A percentile compares a stretch with the other conserved stretches of the same genome.
Conservation (phyloP, 2,888 invertebrate species). For the Ischnura elegans region DNA sequence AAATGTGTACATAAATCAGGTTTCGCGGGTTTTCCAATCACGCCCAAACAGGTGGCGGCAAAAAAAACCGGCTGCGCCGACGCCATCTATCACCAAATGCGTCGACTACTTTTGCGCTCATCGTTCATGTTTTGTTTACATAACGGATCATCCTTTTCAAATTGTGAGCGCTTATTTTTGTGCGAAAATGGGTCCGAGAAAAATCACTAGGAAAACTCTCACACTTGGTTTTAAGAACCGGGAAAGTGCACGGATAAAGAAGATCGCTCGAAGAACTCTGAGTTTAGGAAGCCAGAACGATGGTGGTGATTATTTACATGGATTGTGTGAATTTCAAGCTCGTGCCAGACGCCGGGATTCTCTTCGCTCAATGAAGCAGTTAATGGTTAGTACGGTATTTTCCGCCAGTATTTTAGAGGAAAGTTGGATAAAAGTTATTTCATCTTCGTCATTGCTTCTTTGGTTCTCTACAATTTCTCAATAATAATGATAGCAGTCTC, state of each 20-base stretch:
- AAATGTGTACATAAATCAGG: no score
- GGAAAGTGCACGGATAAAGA: not conserved
- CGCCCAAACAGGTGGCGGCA: no score
- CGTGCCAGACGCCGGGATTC: constrained; percentile 53
- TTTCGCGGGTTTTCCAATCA: no score
- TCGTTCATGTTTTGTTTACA: not conserved
- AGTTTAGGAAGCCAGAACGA: constrained; percentile 31
- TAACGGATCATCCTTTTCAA: constrained; percentile 59
- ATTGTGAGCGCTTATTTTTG: not conserved
- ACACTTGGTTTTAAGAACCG: constrained; percentile 8
- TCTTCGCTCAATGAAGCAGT: constrained; percentile 42
- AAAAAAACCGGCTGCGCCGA: not conserved
- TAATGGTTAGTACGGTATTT: constrained; percentile 43
- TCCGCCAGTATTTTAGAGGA: not conserved
- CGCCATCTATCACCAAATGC: constrained; percentile 35
- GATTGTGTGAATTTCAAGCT: constrained; percentile 44
- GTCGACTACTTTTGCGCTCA: not conserved
- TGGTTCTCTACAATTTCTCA: no score
- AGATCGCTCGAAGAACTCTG: not conserved
- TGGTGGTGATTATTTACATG: constrained; percentile 33
- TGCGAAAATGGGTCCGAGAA: constrained; percentile 40
- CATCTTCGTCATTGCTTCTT: no score
- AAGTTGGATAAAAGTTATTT: no score
- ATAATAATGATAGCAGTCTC: no score
- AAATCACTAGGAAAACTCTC: not conserved